These are phyloP conservation scores for Calliopsis andreniformis DNA, from an alignment of 1,140 invertebrate genomes.

Conservation along the genomic window DNA sequence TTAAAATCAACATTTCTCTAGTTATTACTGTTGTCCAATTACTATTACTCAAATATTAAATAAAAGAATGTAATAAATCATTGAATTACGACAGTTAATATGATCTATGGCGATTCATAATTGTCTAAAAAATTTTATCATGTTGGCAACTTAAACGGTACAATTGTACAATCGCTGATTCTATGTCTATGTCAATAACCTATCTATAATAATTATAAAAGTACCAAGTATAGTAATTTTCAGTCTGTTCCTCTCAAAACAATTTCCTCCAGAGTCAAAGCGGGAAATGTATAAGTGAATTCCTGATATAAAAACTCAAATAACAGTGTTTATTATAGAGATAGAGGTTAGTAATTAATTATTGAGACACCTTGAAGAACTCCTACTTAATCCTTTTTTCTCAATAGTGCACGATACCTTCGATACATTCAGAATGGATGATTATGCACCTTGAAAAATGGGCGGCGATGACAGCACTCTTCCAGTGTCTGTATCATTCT, in stretches of 20 bases:
- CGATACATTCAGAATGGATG: neutral
- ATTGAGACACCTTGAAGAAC: constrained; percentile 27
- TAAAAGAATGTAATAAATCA: no score
- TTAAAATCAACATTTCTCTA: no score
- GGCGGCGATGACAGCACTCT: neutral
- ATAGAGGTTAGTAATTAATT: constrained; percentile 19
- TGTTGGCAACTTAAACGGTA: no score
- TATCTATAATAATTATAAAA: no score
- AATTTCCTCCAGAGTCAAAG: neutral
- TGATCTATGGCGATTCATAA: no score
- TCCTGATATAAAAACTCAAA: constrained; percentile 14
- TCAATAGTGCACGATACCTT: neutral
- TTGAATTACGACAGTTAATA: no score
- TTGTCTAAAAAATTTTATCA: no score
- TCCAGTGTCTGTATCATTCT: neutral
- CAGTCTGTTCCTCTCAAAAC: neutral
- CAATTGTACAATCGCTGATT: no score
- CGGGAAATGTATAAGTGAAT: constrained; percentile 34
- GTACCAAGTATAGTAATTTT: neutral
- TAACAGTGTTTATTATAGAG: constrained; percentile 30
- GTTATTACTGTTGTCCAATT: no score
- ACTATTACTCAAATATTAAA: no score
- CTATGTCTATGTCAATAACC: no score
- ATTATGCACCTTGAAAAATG: neutral
- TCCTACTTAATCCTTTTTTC: constrained; percentile 2